phyloP scores from a whole-genome alignment of 2,113 vertebrate species.

The Osmerus eperlanus region DNA sequence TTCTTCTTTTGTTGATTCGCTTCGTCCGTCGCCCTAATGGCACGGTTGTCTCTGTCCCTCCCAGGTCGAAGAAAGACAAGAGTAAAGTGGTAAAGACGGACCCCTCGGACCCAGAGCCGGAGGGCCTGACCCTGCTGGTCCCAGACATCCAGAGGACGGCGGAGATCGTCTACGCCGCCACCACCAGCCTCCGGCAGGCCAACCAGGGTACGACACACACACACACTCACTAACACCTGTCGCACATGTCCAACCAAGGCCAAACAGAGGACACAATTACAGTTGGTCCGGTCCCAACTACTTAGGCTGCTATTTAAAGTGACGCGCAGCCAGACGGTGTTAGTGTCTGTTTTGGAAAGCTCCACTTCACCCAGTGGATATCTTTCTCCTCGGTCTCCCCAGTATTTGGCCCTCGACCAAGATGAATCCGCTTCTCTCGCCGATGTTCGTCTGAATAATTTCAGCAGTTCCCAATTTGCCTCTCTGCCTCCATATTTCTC shows the following conservation, averaged over 20 bases:
- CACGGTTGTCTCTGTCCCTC: background rate
- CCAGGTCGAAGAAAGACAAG: conserved; percentile 97
- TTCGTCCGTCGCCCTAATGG: no score
- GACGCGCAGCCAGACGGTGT: no score
- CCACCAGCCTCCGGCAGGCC: conserved; percentile 89
- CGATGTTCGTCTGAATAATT: conserved; percentile 19
- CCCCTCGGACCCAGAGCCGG: conserved; percentile 90
- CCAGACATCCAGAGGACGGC: conserved; percentile 97
- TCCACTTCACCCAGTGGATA: no score
- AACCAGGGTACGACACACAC: conserved; percentile 81
- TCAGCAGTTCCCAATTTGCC: conserved; percentile 9
- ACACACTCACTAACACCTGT: background rate
- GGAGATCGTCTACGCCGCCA: conserved; percentile 90
- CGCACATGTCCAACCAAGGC: background rate
- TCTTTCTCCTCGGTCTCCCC: background rate
- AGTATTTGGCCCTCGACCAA: background rate
- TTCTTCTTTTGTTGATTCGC: background rate
- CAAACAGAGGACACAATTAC: background rate
- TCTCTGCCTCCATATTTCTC: background rate
- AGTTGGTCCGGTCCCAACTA: background rate
- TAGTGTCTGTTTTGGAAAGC: no score
- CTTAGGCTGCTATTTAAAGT: no score
- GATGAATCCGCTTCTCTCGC: no score
- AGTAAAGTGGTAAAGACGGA: conserved; percentile 92
- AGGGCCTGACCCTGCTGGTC: conserved; percentile 92